phyloP scores from a whole-genome alignment of 2,888 invertebrate genomes.

The Stegophylla sp. region DNA sequence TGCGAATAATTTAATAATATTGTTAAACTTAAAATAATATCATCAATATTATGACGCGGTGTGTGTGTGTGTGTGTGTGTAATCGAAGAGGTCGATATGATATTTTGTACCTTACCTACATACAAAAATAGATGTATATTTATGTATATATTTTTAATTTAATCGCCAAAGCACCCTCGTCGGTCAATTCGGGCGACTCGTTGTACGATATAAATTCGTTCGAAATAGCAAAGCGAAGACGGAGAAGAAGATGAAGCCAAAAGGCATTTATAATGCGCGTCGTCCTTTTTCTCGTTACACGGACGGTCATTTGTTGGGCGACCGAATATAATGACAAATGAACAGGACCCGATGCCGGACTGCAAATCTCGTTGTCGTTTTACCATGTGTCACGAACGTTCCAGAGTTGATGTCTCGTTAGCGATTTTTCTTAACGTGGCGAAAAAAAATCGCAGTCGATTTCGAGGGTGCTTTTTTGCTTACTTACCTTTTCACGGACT shows the following conservation, averaged over 20 bases:
- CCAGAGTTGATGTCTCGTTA: slow-evolving; percentile 43
- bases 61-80: too few relatives aligned
- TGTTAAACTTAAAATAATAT: too few relatives aligned
- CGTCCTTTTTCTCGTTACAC: slow-evolving; percentile 9
- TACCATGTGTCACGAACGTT: slow-evolving; percentile 51
- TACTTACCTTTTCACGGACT: slow-evolving; percentile 18
- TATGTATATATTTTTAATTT: too few relatives aligned
- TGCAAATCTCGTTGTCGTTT: slow-evolving; percentile 46
- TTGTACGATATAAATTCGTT: not conserved
- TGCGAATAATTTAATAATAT: too few relatives aligned
- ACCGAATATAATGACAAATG: slow-evolving; percentile 53
- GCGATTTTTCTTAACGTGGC: slow-evolving; percentile 26
- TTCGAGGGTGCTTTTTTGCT: slow-evolving; percentile 24
- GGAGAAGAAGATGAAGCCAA: not conserved
- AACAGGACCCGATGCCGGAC: not conserved
- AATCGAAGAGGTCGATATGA: not conserved
- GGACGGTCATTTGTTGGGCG: slow-evolving; percentile 25
- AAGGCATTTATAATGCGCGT: slow-evolving; percentile 13
- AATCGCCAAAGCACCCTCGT: not conserved
- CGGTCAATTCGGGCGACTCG: not conserved
- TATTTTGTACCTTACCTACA: not conserved
- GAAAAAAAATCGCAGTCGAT: slow-evolving; percentile 46
- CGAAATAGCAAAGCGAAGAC: not conserved
- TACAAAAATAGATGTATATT: too few relatives aligned
- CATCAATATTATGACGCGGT: too few relatives aligned